Conservation (phyloP, 64 coral and sea anemone species). For the Montipora foliosa region DNA sequence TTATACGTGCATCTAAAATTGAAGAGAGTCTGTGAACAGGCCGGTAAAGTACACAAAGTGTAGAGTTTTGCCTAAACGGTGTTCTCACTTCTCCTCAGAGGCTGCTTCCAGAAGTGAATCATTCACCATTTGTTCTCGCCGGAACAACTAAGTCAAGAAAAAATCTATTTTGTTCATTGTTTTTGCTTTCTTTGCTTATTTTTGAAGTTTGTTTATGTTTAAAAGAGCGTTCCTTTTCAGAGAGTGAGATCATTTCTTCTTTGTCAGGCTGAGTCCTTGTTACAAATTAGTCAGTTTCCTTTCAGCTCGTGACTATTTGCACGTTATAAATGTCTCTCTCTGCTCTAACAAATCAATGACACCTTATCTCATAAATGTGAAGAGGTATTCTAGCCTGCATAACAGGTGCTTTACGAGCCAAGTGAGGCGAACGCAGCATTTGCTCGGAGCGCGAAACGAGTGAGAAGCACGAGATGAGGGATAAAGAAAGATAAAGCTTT, state of each 20-base stretch:
- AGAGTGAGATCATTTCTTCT: constrained; percentile 8
- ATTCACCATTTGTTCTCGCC: too few species aligned
- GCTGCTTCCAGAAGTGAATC: too few species aligned
- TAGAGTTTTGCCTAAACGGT: background rate
- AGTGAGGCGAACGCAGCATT: background rate
- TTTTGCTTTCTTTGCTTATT: too few species aligned
- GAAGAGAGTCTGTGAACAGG: background rate
- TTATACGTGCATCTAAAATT: background rate
- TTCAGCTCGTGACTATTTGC: background rate
- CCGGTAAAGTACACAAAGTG: background rate
- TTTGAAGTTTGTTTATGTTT: too few species aligned
- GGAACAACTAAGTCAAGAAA: background rate
- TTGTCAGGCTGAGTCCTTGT: background rate
- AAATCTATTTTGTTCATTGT: constrained; percentile 10
- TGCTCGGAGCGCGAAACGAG: too few species aligned
- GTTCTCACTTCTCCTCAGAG: background rate
- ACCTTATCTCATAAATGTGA: background rate
- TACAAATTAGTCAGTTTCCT: too few species aligned
- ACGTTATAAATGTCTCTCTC: constrained; percentile 2
- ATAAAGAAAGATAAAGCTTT: too few species aligned
- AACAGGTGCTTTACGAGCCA: constrained; percentile 4
- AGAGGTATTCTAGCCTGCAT: background rate
- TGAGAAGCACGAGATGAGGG: too few species aligned
- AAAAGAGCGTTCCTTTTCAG: background rate
- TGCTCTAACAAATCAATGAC: constrained; percentile 2